These are phyloP conservation scores for Hystrix brachyura DNA, from an alignment of 2,113 vertebrate genomes.

Conservation along the genomic window DNA sequence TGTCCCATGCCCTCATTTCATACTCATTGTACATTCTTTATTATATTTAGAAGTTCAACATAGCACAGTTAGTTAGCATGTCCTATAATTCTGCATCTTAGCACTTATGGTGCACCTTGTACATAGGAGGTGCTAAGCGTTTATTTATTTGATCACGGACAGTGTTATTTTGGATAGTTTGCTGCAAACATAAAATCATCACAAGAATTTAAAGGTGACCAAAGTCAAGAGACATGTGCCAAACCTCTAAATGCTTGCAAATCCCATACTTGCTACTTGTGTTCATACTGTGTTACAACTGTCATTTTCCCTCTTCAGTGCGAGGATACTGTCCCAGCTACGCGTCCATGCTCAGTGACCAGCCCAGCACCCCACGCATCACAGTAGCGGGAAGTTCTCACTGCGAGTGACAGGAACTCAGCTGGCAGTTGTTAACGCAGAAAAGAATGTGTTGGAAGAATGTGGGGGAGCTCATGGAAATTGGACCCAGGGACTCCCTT, in stretches of 20 bases:
- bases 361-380: background rate
- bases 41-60: background rate
- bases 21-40: background rate
- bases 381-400: background rate
- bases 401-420: background rate
- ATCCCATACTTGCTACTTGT: background rate
- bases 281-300: background rate
- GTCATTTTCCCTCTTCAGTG: background rate
- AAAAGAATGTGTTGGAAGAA: background rate
- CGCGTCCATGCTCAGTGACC: background rate
- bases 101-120: background rate
- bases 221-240: background rate
- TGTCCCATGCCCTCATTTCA: background rate
- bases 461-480: background rate
- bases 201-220: constrained; percentile 32
- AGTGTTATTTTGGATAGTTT: constrained; percentile 19
- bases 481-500: background rate
- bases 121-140: background rate
- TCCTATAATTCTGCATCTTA: background rate
- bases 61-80: background rate
- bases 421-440: background rate
- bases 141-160: background rate
- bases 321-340: background rate
- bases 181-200: background rate
- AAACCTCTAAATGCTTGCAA: background rate